A percentile compares a stretch with the other conserved stretches of the same genome.
These are phyloP conservation scores for Eremophila alpestris DNA, from an alignment of 2,797 vertebrate species.

Conservation along the genomic window DNA sequence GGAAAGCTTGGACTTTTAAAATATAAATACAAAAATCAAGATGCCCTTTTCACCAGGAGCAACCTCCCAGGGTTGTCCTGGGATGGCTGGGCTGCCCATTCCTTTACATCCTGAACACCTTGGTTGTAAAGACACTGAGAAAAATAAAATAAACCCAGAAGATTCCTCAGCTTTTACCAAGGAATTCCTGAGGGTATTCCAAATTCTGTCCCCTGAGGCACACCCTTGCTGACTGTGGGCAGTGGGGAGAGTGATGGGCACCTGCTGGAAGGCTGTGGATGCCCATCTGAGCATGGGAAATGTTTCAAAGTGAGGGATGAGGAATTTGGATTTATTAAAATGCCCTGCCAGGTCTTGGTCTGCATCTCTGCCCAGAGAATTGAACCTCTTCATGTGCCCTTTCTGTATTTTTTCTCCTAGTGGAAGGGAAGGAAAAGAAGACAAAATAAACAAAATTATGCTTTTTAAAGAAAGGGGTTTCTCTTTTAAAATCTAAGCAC, in stretches of 20 bases:
- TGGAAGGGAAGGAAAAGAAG: constrained; percentile 20
- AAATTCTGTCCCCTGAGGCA: fast-evolving
- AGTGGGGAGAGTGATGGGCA: neutral
- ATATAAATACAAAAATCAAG: neutral
- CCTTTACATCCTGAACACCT: neutral
- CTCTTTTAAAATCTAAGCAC: neutral
- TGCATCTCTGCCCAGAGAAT: constrained; percentile 75
- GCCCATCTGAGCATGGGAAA: constrained; percentile 78
- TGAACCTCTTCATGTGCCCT: neutral
- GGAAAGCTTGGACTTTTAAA: neutral
- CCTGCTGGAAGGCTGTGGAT: constrained; percentile 64
- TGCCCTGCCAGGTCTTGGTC: constrained; percentile 59
- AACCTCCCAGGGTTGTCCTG: neutral
- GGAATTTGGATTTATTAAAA: neutral
- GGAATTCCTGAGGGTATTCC: fast-evolving
- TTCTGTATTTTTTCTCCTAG: neutral
- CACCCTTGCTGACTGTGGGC: neutral
- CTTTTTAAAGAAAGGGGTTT: neutral
- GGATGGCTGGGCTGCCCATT: fast-evolving
- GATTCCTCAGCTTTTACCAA: neutral
- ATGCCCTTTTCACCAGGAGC: neutral
- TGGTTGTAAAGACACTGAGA: fast-evolving
- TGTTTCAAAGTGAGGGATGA: constrained; percentile 58
- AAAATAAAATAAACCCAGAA: neutral
- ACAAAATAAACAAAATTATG: constrained; percentile 7